A percentile compares a stretch with the other conserved stretches of the same genome.
phyloP scores from a whole-genome alignment of 2,888 invertebrate species.

The Drosophila cognata region DNA sequence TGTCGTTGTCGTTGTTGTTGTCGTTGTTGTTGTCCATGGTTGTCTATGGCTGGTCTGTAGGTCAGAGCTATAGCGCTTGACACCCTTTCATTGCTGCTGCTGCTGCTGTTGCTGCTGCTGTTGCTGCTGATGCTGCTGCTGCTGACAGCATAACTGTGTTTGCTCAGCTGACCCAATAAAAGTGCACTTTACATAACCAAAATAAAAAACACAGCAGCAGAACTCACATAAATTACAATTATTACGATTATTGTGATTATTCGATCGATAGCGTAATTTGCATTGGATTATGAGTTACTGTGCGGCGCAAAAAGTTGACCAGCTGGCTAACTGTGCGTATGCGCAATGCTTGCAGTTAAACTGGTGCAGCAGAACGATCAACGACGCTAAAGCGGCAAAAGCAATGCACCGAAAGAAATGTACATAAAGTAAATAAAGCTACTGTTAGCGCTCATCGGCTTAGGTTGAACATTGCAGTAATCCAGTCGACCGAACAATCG shows the following conservation, averaged over 20 bases:
- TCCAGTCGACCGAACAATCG: background rate
- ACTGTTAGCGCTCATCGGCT: background rate
- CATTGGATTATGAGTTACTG: conserved; percentile 14
- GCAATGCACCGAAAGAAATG: conserved; percentile 12
- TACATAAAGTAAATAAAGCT: background rate
- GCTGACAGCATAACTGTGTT: conserved; percentile 28
- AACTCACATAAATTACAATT: conserved; percentile 27
- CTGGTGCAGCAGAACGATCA: conserved; percentile 16
- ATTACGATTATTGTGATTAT: conserved; percentile 17
- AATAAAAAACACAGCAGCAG: conserved; percentile 17
- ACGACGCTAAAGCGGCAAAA: background rate
- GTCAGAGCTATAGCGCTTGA: conserved; percentile 65
- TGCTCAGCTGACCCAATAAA: conserved; percentile 46
- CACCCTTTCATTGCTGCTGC: conserved; percentile 53
- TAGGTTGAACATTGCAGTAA: background rate
- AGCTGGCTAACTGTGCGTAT: conserved; percentile 58
- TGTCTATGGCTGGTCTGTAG: conserved; percentile 47
- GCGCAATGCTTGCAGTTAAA: conserved; percentile 42
- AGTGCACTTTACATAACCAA: conserved; percentile 46
- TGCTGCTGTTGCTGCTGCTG: background rate
- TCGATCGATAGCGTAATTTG: conserved; percentile 24
- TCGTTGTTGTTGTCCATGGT: conserved; percentile 2
- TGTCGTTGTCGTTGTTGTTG: background rate
- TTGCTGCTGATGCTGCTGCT: background rate
- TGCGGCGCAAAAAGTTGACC: conserved; percentile 8